Evolutionary conservation across 1,140 invertebrate genomes (phyloP).

Genomic region (Macrotrachela quadricornifera): DNA sequence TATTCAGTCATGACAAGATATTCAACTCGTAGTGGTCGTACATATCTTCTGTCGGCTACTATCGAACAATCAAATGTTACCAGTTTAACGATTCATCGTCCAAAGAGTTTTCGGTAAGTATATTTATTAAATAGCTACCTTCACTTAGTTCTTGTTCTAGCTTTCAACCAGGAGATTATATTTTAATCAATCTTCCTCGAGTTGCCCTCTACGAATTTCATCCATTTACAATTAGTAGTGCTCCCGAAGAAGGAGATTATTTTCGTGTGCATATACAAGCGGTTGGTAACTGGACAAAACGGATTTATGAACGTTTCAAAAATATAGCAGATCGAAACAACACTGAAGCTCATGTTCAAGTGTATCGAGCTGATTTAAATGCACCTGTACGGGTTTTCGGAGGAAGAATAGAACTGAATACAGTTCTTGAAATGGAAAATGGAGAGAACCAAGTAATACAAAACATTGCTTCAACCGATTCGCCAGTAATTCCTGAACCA

Average conservation of each 20-base stretch:
- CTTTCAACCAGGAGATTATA: slow-evolving; percentile 75
- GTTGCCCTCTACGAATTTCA: slow-evolving; percentile 88
- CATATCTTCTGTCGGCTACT: slow-evolving; percentile 51
- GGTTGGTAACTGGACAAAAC: slow-evolving; percentile 80
- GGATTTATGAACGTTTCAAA: slow-evolving; percentile 55
- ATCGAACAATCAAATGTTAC: slow-evolving; percentile 54
- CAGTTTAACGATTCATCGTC: slow-evolving; percentile 49
- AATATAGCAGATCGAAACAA: too few species aligned
- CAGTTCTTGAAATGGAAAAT: too few species aligned
- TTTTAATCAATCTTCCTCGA: slow-evolving; percentile 76
- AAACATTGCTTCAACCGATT: too few species aligned
- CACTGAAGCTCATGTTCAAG: too few species aligned
- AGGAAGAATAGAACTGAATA: too few species aligned
- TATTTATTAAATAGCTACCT: slow-evolving; percentile 56
- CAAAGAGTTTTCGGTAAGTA: slow-evolving; percentile 46
- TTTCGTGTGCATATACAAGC: slow-evolving; percentile 79
- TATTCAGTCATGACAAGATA: too few species aligned
- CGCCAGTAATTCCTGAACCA: too few species aligned
- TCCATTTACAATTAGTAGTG: slow-evolving; percentile 84
- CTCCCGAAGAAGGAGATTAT: slow-evolving; percentile 71
- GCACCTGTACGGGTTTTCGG: too few species aligned
- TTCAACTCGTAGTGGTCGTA: slow-evolving; percentile 16
- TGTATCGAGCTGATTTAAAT: too few species aligned
- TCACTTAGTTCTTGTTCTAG: slow-evolving; percentile 48
- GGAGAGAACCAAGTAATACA: too few species aligned